Conservation (phyloP, 2,113 vertebrate genomes). For the Oreamnos americanus region DNA sequence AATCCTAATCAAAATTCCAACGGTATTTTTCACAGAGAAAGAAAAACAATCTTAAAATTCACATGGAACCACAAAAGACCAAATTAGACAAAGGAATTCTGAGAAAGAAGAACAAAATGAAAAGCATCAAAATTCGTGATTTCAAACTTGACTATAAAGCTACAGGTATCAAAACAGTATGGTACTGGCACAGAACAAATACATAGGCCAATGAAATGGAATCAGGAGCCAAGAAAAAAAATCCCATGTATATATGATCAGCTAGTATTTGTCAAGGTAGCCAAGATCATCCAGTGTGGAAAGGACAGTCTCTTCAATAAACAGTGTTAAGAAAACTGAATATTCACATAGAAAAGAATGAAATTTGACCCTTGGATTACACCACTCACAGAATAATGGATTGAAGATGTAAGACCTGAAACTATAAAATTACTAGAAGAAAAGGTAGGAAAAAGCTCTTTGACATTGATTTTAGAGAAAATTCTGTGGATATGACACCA, state of each 20-base stretch:
- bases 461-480: not conserved
- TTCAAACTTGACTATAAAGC: not conserved
- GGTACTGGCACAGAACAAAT: not conserved
- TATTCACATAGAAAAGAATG: not conserved
- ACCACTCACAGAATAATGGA: not conserved
- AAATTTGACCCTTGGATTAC: not conserved
- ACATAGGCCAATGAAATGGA: not conserved
- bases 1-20: not conserved
- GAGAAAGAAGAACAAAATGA: not conserved
- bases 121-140: not conserved
- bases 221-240: not conserved
- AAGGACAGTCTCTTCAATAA: not conserved
- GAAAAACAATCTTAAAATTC: not conserved
- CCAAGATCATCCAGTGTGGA: not conserved
- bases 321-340: not conserved
- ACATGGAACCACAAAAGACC: not conserved
- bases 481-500: not conserved
- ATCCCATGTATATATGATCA: not conserved
- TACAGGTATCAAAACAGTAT: not conserved
- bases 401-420: not conserved
- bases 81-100: not conserved
- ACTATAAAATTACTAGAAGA: not conserved
- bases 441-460: not conserved
- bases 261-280: not conserved
- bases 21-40: not conserved